phyloP scores from a whole-genome alignment of 2,113 vertebrate species.

The Cichladusa arquata region DNA sequence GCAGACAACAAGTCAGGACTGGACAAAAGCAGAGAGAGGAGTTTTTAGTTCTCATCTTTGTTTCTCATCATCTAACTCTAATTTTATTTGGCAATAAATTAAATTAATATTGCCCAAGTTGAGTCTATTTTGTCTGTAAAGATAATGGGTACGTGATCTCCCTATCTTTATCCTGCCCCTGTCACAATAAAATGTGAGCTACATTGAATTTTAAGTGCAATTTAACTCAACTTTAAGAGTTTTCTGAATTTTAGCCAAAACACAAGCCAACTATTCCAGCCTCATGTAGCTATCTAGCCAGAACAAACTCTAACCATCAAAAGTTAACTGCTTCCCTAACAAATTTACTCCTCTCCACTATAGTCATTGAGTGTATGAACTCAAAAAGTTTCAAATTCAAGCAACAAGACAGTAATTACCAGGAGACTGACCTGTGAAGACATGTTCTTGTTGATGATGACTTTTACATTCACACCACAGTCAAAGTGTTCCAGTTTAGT shows the following conservation, averaged over 20 bases:
- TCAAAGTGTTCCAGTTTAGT: conserved; percentile 61
- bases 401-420: neutral
- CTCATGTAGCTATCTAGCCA: neutral
- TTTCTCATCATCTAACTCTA: neutral
- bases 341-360: neutral
- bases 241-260: neutral
- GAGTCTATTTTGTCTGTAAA: neutral
- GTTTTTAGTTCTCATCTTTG: neutral
- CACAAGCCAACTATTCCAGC: neutral
- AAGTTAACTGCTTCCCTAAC: neutral
- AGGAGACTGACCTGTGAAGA: conserved; percentile 72
- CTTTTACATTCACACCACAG: conserved; percentile 58
- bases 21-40: neutral
- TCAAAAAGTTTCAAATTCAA: neutral
- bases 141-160: neutral
- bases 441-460: conserved; percentile 54
- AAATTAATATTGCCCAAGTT: neutral
- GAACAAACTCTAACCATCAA: neutral
- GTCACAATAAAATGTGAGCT: neutral
- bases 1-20: neutral
- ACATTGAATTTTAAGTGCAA: neutral
- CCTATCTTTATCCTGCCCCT: neutral
- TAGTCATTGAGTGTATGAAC: neutral
- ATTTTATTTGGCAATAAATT: neutral
- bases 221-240: neutral